Percentiles rank a stretch among this genome's conserved stretches.
These are phyloP conservation scores for Apodemus speciosus DNA, from an alignment of 2,113 vertebrate genomes.

Conservation along the genomic window DNA sequence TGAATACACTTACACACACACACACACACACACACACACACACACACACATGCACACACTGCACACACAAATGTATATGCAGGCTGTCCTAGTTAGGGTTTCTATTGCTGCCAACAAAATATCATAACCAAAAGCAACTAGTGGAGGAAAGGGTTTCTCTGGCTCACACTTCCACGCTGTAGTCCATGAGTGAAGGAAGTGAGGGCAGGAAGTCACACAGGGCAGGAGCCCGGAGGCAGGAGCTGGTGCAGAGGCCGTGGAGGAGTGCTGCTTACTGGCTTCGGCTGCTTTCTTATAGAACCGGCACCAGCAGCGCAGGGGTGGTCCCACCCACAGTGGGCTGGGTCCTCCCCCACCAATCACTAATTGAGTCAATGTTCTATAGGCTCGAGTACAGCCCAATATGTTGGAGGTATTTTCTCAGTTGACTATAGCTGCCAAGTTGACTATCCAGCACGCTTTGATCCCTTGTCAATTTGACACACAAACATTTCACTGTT, in stretches of 20 bases:
- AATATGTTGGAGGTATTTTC: not conserved
- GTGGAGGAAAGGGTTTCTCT: not conserved
- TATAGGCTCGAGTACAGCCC: not conserved
- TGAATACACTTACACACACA: not conserved
- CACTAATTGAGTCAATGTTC: not conserved
- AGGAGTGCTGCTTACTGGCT: not conserved
- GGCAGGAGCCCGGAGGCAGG: not conserved
- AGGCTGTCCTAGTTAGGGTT: not conserved
- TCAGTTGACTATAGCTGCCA: not conserved
- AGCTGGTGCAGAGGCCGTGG: not conserved
- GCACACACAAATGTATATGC: not conserved
- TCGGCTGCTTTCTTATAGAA: not conserved
- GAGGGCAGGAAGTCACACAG: not conserved
- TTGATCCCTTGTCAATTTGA: not conserved
- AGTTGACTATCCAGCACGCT: not conserved
- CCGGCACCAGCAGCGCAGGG: not conserved
- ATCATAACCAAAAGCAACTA: not conserved
- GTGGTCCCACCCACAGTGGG: not conserved
- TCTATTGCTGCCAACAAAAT: not conserved
- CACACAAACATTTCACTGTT: not conserved
- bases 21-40: not conserved
- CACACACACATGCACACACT: not conserved
- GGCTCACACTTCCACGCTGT: not conserved
- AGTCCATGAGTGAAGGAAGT: not conserved
- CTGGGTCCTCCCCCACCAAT: not conserved